phyloP scores from a whole-genome alignment of 2,797 vertebrate genomes.

The Huso huso region DNA sequence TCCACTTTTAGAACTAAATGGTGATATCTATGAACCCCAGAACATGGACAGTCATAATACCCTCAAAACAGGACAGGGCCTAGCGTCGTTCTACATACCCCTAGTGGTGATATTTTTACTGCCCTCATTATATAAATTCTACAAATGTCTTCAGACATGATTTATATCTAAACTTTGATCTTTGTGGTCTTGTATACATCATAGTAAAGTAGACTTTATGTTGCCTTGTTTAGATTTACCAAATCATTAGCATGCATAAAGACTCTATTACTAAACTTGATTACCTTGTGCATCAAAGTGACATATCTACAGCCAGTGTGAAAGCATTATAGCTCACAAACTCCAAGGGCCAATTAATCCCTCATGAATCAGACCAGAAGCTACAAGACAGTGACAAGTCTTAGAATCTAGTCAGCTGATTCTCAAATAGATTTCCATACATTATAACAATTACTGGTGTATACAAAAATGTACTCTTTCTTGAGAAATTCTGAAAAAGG shows the following conservation, averaged over 20 bases:
- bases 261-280: conserved; percentile 56
- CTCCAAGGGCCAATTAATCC: conserved; percentile 37
- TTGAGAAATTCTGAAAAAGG: too few species aligned
- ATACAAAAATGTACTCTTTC: background rate
- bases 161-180: conserved; percentile 5
- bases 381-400: conserved; percentile 34
- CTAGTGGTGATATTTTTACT: too few species aligned
- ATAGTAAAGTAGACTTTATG: conserved; percentile 20
- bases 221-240: conserved; percentile 32
- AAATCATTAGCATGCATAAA: conserved; percentile 54
- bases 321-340: conserved; percentile 35
- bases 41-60: too few species aligned
- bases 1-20: too few species aligned
- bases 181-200: conserved; percentile 3
- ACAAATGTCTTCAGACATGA: too few species aligned
- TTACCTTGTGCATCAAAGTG: conserved; percentile 65
- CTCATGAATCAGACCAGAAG: conserved; percentile 32
- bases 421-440: conserved; percentile 35
- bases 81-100: too few species aligned
- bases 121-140: too few species aligned
- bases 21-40: too few species aligned
- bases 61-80: too few species aligned
- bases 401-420: conserved; percentile 30
- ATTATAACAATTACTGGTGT: conserved; percentile 22
- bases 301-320: conserved; percentile 36